Conservation (phyloP, 2,113 vertebrate species). For the Austrofundulus limnaeus region DNA sequence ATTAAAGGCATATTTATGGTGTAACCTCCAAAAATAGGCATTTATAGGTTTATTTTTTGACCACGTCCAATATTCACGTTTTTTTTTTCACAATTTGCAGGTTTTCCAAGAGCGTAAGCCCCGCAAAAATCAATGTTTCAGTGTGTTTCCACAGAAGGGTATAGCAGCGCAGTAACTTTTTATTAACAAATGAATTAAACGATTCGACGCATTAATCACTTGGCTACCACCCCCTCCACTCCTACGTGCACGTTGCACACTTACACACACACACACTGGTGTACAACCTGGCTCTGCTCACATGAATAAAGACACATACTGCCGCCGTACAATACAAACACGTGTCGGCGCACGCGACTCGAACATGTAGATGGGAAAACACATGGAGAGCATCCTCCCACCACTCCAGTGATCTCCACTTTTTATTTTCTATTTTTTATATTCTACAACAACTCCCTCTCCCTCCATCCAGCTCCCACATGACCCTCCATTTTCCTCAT, state of each 20-base stretch:
- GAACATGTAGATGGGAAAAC: constrained; percentile 20
- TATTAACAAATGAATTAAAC: too few relatives aligned
- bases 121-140: too few relatives aligned
- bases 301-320: constrained; percentile 26
- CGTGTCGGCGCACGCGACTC: constrained; percentile 26
- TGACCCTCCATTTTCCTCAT: constrained; percentile 71
- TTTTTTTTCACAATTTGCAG: too few relatives aligned
- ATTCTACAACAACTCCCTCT: constrained; percentile 35
- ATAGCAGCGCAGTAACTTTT: too few relatives aligned
- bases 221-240: constrained; percentile 53
- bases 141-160: too few relatives aligned
- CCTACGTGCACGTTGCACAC: constrained; percentile 15
- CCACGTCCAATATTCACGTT: too few relatives aligned
- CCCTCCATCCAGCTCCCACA: constrained; percentile 62
- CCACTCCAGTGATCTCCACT: constrained; percentile 59
- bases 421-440: constrained; percentile 17
- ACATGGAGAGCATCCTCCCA: constrained; percentile 48
- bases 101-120: too few relatives aligned
- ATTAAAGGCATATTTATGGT: too few relatives aligned
- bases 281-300: constrained; percentile 39
- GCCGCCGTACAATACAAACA: constrained; percentile 36
- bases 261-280: constrained; percentile 9
- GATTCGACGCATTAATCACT: constrained; percentile 77
- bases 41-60: too few relatives aligned
- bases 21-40: too few relatives aligned